These are phyloP conservation scores for Agriopis marginaria DNA, from an alignment of 2,888 invertebrate species.

Conservation along the genomic window DNA sequence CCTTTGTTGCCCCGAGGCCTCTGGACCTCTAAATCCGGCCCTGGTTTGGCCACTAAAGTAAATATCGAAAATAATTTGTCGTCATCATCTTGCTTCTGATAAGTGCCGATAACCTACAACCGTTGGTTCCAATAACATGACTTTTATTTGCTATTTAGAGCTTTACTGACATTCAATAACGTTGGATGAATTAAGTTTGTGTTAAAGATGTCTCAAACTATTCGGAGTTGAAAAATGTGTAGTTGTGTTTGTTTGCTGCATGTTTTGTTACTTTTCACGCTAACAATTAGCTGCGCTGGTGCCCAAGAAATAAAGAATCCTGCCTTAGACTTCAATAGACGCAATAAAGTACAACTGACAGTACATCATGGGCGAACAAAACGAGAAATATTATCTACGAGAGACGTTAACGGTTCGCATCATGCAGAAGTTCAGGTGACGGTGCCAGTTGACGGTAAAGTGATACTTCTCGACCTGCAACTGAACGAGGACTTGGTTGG, in stretches of 20 bases:
- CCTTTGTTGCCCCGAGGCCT: no score
- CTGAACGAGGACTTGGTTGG: conserved; percentile 91
- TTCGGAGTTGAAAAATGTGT: background rate
- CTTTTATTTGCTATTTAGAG: background rate
- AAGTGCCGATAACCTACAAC: no score
- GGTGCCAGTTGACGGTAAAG: conserved; percentile 88
- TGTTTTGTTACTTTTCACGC: background rate
- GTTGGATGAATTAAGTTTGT: background rate
- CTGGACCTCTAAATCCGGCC: no score
- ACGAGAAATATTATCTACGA: conserved; percentile 89
- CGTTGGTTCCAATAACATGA: background rate
- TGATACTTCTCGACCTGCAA: conserved; percentile 89
- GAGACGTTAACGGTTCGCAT: conserved; percentile 87
- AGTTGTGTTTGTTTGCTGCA: background rate
- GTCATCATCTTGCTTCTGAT: no score
- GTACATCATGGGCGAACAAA: conserved; percentile 92
- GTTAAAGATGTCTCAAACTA: background rate
- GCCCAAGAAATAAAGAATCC: conserved; percentile 51
- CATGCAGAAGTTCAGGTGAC: conserved; percentile 86
- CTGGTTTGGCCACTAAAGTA: no score
- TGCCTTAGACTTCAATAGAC: conserved; percentile 88
- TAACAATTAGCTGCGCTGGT: background rate
- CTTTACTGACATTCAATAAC: background rate
- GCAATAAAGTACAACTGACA: conserved; percentile 89
- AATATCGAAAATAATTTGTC: no score